Evolutionary conservation across 2,113 vertebrate species (phyloP).

Genomic region (Stictonetta naevosa): DNA sequence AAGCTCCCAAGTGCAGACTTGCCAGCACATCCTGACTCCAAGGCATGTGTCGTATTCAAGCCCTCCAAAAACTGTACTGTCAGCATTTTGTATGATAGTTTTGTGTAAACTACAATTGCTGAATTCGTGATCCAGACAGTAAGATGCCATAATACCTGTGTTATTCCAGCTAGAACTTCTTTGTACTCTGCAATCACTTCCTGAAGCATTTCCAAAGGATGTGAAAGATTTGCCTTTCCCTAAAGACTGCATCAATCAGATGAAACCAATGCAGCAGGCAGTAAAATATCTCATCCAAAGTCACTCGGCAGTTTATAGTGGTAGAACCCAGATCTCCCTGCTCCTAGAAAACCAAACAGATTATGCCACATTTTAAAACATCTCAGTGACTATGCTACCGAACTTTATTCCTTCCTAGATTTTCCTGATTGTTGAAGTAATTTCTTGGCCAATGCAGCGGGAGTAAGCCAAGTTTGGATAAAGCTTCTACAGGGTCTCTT

Average conservation of each 20-base stretch:
- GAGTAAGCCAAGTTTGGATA: background rate
- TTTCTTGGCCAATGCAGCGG: background rate
- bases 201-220: background rate
- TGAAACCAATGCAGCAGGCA: background rate
- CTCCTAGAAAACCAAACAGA: background rate
- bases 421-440: background rate
- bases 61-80: background rate
- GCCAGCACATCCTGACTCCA: conserved; percentile 12
- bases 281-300: background rate
- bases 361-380: background rate
- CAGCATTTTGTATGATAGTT: background rate
- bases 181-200: background rate
- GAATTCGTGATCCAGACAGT: background rate
- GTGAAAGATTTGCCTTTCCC: background rate
- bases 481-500: background rate
- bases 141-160: background rate
- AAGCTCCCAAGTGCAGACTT: conserved; percentile 25
- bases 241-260: background rate
- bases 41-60: background rate
- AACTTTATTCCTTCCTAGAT: background rate
- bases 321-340: background rate
- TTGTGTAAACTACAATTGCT: background rate
- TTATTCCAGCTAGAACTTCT: background rate
- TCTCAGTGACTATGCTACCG: background rate
- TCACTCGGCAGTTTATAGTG: background rate